Evolutionary conservation across 2,797 vertebrate genomes (phyloP), one percentile per base, ranked within the genome.

Genomic region (Spondyliosoma cantharus): DNA sequence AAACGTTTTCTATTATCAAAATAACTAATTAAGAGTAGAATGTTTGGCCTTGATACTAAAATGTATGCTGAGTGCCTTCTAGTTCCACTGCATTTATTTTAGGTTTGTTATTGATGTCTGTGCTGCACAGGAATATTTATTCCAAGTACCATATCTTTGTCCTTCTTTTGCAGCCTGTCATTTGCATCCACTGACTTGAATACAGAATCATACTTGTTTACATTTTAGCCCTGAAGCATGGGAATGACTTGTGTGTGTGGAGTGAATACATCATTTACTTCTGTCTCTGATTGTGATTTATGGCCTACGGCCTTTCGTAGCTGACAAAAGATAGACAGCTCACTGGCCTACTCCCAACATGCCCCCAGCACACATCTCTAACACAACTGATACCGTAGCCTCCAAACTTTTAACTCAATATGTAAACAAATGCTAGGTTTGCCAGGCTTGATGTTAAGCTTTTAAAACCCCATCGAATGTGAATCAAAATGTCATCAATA

Each of bases 191-290:
- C 75, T 68, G 57, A 81, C 82, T 88, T 79, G 81, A 88, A 92
- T 90, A 84, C 83, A 86, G 76, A 90, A 82, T 89, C 64, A 78
- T 56, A 70, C 74, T 87, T 90, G 90, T 92, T 93, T 93, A 86
- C 80, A 84, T 87, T 85, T 90, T n/a, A 87, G 67, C 72, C 86
- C 81, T n/a, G 66, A 76, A 85, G 70, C 70, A 80, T 58, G 54
- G 25, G 68, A 58, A 81, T 86, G 84, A 86, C 90, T 87, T 87
- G 87, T 86, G 89, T 74, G 62, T 90, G 89, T 88, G 90, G 72
- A 81, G 78, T 80, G 79, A 91, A 91, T 89, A 71, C 82, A 90
- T 90, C 81, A 88, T 87, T 84, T 82, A 82, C 78, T 68, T 85
- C 71, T 84, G 75, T 87, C 80, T 90, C 69, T 80, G 80, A 89